Evolutionary conservation across 37 sponge, comb jelly and placozoan genomes (phyloP), one percentile per base, ranked within the genome.

Genomic region (Theonella swinhoei): DNA sequence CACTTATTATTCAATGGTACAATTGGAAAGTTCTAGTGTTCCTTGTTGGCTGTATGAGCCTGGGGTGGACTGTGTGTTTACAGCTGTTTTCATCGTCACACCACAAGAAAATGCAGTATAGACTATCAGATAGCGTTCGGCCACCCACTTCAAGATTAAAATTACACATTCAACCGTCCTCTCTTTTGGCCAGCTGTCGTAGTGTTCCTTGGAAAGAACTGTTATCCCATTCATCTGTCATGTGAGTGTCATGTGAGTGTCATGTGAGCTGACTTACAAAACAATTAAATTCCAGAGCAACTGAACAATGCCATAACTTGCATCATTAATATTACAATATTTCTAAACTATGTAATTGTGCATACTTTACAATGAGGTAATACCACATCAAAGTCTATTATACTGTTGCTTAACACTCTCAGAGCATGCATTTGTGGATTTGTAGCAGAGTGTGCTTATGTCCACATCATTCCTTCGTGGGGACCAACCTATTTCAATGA

Each of bases 401-500:
- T n/a, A n/a, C n/a, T n/a, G n/a, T n/a, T n/a, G n/a, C n/a, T n/a
- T n/a, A n/a, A n/a, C n/a, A n/a, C n/a, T 28, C 7, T 25, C 30
- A 78, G 79, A 33, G 79, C 79, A 17, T 31, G 33, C 3, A 2
- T 62, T 8, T 30, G 22, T 64, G 28, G 62, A 20, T 36, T 30
- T 36, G 42, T 78, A 23, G 25, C 60, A 17, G 34, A 64, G 4
- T 58, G 65, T 11, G 28, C 54, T 25, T 78, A 60, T 31, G 39
- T 26, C 54, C 76, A 84, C 77, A 75, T 36, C 17, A 40, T 76
- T 22, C 58, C 38, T 64, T 74, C 77, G 1, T 84, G 85, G 85
- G 31, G 3, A 4, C 59, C 85, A 20, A 84, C 60, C 59, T 84
- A 76, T 77, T 84, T 84, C 75, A 29, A 84, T 42, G 85, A 84